Base-by-base conservation (phyloP, 1,140 invertebrate species). In the Bombus balteatus region DNA sequence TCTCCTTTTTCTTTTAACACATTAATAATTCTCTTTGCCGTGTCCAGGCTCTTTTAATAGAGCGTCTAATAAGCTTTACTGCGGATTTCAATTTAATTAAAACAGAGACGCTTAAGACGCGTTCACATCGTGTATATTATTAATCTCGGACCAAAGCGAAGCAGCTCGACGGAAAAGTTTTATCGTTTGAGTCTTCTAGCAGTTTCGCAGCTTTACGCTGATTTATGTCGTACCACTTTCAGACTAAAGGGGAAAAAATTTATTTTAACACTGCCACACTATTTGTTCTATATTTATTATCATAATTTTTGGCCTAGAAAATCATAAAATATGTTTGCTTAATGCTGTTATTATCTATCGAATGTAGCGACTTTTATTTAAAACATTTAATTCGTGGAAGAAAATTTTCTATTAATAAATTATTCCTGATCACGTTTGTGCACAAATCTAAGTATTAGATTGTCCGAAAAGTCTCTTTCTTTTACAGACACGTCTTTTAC, bases 11-110 rank as follows among this genome's bases (percentile, higher is more conserved):
- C 37, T 59, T 32, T 10, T 4, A 6, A 10, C 8, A 53, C 66
- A 37, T 85, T 65, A 73, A 76, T 70, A 79, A 65, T 18, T 37
- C 12, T 32, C n/a, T 68, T 76, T 77, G 37, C 43, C 66, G 22
- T 65, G 32, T 43, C 53, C 80, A 71, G 41, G 22, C 59, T 62
- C 13, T 57, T 84, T 83, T 83, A 89, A 74, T 83, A 53, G 47
- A 74, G 41, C 72, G 47, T 5, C 80, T 71, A 76, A 75, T 57
- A 57, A 39, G 53, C 83, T 71, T 73, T 62, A 66, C 37, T 53
- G 79, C 43, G 76, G 66, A 72, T 88, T 88, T 89, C 81, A 73
- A 84, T 90, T 90, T 87, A 90, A 90, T 87, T 89, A 90, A 89
- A 90, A 84, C 72, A 70, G 62, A 34, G 57, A 62, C 80, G 71